phyloP scores from a whole-genome alignment of 2,888 invertebrate genomes.

The Beris morrisii region DNA sequence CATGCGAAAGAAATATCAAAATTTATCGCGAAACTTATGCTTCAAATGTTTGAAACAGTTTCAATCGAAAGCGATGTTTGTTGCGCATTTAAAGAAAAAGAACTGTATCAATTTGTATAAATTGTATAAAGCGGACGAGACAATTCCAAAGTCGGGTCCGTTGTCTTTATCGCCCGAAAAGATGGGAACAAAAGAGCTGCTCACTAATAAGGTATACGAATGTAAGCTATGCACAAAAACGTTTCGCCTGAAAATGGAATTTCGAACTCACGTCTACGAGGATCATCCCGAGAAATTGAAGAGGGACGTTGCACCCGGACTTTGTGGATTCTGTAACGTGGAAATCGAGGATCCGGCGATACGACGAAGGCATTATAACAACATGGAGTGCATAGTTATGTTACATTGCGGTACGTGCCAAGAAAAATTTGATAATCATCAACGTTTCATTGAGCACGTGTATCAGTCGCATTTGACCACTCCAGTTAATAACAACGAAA shows the following conservation, averaged over 20 bases:
- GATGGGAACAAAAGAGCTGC: slow-evolving; percentile 53
- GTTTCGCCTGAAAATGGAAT: slow-evolving; percentile 54
- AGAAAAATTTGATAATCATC: slow-evolving; percentile 53
- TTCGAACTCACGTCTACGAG: slow-evolving; percentile 55
- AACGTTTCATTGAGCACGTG: slow-evolving; percentile 55
- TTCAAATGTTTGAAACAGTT: slow-evolving; percentile 56
- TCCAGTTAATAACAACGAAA: slow-evolving; percentile 42
- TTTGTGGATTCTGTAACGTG: slow-evolving; percentile 53
- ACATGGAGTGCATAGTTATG: slow-evolving; percentile 56
- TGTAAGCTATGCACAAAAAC: slow-evolving; percentile 55
- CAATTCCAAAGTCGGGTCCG: slow-evolving; percentile 43
- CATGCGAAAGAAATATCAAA: slow-evolving; percentile 55
- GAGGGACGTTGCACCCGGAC: slow-evolving; percentile 52
- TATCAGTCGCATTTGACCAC: slow-evolving; percentile 53
- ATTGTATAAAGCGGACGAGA: slow-evolving; percentile 48
- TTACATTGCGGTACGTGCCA: slow-evolving; percentile 55
- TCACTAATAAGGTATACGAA: slow-evolving; percentile 55
- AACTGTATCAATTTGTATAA: slow-evolving; percentile 56
- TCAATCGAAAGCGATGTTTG: slow-evolving; percentile 55
- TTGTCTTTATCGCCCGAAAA: slow-evolving; percentile 47
- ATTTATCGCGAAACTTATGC: slow-evolving; percentile 53
- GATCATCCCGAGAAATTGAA: slow-evolving; percentile 54
- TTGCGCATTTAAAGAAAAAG: slow-evolving; percentile 55
- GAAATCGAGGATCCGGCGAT: slow-evolving; percentile 54
- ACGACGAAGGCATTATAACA: slow-evolving; percentile 55